These are phyloP conservation scores for Mallateleia sp. DNA, from an alignment of 2,888 invertebrate species.

Conservation along the genomic window DNA sequence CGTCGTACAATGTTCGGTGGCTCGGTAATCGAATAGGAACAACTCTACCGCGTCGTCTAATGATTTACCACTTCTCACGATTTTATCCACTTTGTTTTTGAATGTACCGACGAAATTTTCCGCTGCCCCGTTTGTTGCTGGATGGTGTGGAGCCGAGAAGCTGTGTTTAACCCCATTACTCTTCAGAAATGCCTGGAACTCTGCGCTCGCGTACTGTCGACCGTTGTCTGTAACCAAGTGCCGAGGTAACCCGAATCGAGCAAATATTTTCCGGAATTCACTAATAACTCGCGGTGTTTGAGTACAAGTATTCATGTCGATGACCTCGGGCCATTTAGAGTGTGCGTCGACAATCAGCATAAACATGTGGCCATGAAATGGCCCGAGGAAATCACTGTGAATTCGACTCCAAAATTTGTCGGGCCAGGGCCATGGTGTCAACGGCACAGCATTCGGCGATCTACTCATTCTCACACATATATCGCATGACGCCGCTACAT, in stretches of 20 bases:
- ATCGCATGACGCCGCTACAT: slow-evolving; percentile 15
- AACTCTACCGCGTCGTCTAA: slow-evolving; percentile 18
- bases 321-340: slow-evolving; percentile 54
- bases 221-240: slow-evolving; percentile 76
- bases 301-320: slow-evolving; percentile 48
- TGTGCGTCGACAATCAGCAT: slow-evolving; percentile 59
- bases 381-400: slow-evolving; percentile 61
- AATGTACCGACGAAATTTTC: slow-evolving; percentile 44
- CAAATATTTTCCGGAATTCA: slow-evolving; percentile 55
- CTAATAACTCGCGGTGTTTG: slow-evolving; percentile 6
- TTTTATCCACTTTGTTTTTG: slow-evolving; percentile 39
- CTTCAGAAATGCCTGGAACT: neutral
- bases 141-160: slow-evolving; percentile 30
- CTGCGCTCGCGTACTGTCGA: neutral
- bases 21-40: slow-evolving; percentile 34
- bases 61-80: slow-evolving; percentile 16
- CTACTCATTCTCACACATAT: slow-evolving; percentile 52
- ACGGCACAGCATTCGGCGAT: slow-evolving; percentile 35
- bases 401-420: slow-evolving; percentile 48
- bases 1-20: slow-evolving; percentile 50
- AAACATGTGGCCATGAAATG: slow-evolving; percentile 57
- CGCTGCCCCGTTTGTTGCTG: slow-evolving; percentile 46
- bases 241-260: slow-evolving; percentile 68
- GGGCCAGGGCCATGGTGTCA: slow-evolving; percentile 63
- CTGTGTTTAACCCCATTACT: slow-evolving; percentile 17